These are phyloP conservation scores for Triplophysa dalaica DNA, from an alignment of 2,113 vertebrate species.

Conservation along the genomic window DNA sequence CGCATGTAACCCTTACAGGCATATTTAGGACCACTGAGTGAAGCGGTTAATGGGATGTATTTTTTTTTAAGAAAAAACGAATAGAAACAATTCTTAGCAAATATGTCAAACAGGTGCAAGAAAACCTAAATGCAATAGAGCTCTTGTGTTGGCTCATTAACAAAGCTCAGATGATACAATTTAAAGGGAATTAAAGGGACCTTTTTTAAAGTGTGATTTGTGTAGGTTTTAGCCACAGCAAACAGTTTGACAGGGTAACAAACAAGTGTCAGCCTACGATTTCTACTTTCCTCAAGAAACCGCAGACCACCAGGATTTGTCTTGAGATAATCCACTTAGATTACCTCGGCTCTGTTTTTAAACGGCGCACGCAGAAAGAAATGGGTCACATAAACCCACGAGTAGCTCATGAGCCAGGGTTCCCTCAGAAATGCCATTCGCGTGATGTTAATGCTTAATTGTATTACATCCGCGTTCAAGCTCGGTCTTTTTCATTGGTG, in stretches of 20 bases:
- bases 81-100: neutral
- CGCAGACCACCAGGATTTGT: constrained; percentile 75
- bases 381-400: constrained; percentile 52
- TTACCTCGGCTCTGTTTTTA: constrained; percentile 74
- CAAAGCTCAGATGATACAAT: neutral
- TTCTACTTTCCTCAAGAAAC: constrained; percentile 71
- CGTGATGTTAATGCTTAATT: constrained; percentile 44
- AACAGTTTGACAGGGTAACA: constrained; percentile 64
- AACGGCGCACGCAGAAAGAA: constrained; percentile 53
- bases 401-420: constrained; percentile 44
- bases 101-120: neutral
- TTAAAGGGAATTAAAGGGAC: neutral
- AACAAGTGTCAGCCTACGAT: constrained; percentile 63
- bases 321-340: constrained; percentile 81
- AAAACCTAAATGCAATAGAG: neutral
- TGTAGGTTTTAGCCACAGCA: neutral
- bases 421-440: constrained; percentile 39
- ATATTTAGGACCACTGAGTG: constrained; percentile 30
- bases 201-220: neutral
- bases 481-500: constrained; percentile 50
- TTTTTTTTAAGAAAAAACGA: neutral
- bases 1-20: constrained; percentile 6
- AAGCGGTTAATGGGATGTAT: constrained; percentile 13
- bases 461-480: constrained; percentile 44
- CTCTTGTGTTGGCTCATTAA: neutral